These are phyloP conservation scores for Diplodus puntazzo DNA, from an alignment of 2,797 vertebrate genomes.

Conservation along the genomic window DNA sequence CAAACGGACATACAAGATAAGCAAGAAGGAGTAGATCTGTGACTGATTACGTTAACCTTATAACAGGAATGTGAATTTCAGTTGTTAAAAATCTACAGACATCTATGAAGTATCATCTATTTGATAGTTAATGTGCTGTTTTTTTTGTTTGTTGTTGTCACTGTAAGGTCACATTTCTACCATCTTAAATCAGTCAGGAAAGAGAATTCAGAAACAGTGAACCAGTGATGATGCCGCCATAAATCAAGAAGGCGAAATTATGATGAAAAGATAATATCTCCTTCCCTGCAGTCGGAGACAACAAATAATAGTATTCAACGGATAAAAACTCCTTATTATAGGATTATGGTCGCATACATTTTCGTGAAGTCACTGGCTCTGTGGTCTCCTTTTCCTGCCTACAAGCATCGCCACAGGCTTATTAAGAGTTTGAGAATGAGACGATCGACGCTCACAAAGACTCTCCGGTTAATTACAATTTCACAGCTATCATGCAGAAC, in stretches of 20 bases:
- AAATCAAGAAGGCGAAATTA: background rate
- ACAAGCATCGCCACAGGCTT: background rate
- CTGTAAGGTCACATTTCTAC: background rate
- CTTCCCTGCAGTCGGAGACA: background rate
- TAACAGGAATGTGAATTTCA: slow-evolving; percentile 36
- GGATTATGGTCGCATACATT: slow-evolving; percentile 38
- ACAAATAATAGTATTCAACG: background rate
- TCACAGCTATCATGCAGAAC: slow-evolving; percentile 19
- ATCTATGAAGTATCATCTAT: background rate
- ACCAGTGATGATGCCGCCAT: slow-evolving; percentile 4
- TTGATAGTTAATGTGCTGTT: background rate
- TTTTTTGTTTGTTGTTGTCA: slow-evolving; percentile 17
- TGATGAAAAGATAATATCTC: background rate
- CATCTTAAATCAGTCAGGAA: background rate
- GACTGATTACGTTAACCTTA: slow-evolving; percentile 12
- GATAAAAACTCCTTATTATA: background rate
- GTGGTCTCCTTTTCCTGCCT: background rate
- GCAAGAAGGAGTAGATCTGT: slow-evolving; percentile 76
- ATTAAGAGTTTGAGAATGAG: background rate
- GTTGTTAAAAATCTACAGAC: slow-evolving; percentile 13
- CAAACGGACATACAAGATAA: slow-evolving; percentile 91
- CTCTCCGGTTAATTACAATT: slow-evolving; percentile 6
- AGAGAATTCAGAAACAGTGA: slow-evolving; percentile 2
- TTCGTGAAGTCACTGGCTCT: slow-evolving; percentile 11
- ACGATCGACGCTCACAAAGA: background rate